Evolutionary conservation across 1,140 invertebrate species (phyloP).

Genomic region (Trichonephila inaurata): DNA sequence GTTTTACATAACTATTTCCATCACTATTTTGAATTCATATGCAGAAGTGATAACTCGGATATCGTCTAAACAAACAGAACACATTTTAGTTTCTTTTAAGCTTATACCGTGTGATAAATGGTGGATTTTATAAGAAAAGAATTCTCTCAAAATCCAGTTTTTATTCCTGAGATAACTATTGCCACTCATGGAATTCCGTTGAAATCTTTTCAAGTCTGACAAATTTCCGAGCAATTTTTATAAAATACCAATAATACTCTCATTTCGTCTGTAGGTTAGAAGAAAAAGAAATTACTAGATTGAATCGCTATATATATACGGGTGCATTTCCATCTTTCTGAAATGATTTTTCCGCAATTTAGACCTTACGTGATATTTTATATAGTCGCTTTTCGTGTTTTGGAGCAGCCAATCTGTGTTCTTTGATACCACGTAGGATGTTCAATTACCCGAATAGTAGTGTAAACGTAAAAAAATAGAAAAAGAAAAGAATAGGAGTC

Average conservation of each 20-base stretch:
- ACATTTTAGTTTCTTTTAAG: too few species aligned
- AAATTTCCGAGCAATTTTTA: neutral
- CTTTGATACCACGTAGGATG: conserved; percentile 20
- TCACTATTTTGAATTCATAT: too few species aligned
- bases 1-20: too few species aligned
- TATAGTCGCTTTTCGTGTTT: conserved; percentile 23
- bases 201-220: neutral
- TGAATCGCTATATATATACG: neutral
- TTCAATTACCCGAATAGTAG: conserved; percentile 49
- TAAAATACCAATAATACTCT: conserved; percentile 1
- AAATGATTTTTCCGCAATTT: conserved; percentile 26
- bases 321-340: conserved; percentile 14
- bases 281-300: neutral
- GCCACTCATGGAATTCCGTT: neutral
- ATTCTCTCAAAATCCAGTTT: too few species aligned
- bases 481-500: neutral
- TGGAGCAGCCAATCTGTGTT: neutral
- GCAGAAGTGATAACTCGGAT: too few species aligned
- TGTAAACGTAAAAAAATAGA: neutral
- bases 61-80: too few species aligned
- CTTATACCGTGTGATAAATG: too few species aligned
- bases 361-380: conserved; percentile 55
- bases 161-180: neutral
- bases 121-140: too few species aligned
- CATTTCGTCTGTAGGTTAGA: neutral